Evolutionary conservation across 2,113 vertebrate species (phyloP), one percentile per base, ranked within the genome.

Genomic region (Panthera leo): DNA sequence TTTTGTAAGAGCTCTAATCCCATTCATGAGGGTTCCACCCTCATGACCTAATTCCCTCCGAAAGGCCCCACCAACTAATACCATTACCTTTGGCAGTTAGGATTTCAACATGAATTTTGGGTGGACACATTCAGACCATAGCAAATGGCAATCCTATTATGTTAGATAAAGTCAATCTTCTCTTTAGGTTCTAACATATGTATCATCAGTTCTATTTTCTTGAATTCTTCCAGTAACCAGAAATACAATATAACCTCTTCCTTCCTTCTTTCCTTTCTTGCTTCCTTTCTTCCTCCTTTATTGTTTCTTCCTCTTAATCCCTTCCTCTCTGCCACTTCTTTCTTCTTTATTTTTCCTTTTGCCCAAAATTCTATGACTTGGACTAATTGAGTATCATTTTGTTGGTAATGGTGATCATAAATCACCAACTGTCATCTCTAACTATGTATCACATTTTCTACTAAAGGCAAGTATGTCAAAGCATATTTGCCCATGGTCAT

Each of bases 401-500:
- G 91, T 95, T 86, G 29, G 58, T 95, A 87, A 96, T 92, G 18
- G 5, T 95, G 83, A 92, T 91, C 82, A 95, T 96, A 97, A 96
- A 85, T 95, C 94, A 95, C 29, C 51, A 45, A 94, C 36, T 95
- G 53, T 96, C 67, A 94, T 84, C 31, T 89, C 96, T 95, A 94
- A 58, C 29, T 96, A 39, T 25, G 16, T 34, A 78, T 70, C 65
- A 85, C 15, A 88, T 4, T 92, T 75, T 94, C 70, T 97, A 68
- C n/a, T 68, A 96, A 94, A 88, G 68, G 13, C 63, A 83, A 93
- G 23, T 27, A 27, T 51, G 67, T 89, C 91, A 83, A 94, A 85
- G 25, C 27, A 39, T 58, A 93, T 84, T 94, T 51, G 3, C 7
- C 23, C 53, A 42, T 53, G 13, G 61, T 61, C 23, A 55, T 92